Percentiles rank a stretch among this genome's conserved stretches.
phyloP scores from a whole-genome alignment of 2,888 invertebrate genomes.

The Dysmachus trigonus region DNA sequence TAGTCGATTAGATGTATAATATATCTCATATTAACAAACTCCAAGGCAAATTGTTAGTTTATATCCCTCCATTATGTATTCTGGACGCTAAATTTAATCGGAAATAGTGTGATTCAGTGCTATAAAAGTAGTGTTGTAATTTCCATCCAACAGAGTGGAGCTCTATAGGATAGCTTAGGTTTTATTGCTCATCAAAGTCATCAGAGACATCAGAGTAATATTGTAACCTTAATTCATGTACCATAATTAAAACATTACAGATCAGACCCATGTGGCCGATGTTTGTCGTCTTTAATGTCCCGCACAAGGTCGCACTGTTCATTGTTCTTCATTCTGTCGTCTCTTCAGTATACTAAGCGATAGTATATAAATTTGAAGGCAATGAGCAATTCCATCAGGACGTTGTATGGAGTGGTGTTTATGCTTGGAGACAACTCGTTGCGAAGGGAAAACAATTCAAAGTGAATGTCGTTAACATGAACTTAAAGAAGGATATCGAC shows the following conservation, averaged over 20 bases:
- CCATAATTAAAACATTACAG: slow-evolving; percentile 6
- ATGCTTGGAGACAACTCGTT: neutral
- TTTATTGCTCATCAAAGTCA: neutral
- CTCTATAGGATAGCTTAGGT: neutral
- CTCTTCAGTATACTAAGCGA: neutral
- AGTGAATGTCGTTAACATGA: slow-evolving; percentile 1
- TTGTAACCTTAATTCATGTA: neutral
- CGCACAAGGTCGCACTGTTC: neutral
- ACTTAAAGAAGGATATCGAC: slow-evolving; percentile 3
- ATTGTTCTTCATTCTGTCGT: neutral
- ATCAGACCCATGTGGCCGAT: slow-evolving; percentile 1
- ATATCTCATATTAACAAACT: neutral
- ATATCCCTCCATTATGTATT: neutral
- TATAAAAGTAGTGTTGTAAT: neutral
- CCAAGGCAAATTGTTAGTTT: neutral
- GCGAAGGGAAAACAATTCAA: neutral
- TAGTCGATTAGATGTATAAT: neutral
- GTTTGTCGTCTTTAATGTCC: neutral
- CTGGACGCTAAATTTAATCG: neutral
- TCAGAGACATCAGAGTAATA: neutral
- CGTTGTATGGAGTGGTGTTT: neutral
- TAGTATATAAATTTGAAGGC: neutral
- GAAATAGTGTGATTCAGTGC: neutral
- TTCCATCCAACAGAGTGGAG: neutral
- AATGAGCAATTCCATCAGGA: neutral